Evolutionary conservation across 1,140 invertebrate species (phyloP), one percentile per base, ranked within the genome.

Genomic region (Drosophila paulistorum): DNA sequence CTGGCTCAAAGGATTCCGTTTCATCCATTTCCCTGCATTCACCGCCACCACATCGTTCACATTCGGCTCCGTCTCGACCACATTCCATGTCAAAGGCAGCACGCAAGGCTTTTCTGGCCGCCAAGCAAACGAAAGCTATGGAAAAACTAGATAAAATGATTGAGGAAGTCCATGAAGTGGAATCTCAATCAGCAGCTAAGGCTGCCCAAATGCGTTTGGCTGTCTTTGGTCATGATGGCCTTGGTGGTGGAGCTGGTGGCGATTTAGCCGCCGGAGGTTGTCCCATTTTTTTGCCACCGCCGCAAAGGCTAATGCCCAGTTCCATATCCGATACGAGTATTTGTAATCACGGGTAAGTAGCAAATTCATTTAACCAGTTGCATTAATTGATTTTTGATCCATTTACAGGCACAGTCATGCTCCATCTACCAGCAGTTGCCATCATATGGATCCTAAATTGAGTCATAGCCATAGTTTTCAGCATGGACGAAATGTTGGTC

Each of bases 121-220:
- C 91, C 17, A 92, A 92, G 59, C 91, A 92, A 62, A 86, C 90
- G 2, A 92, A 91, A 59, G 91, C 91, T 17, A 91, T 92, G 65
- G 91, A 92, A 37, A 92, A 92, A 68, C 57, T 92, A 58, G 91
- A 92, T 51, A 89, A 92, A 72, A 92, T 92, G 91, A 91, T 92
- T 63, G 91, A 92, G 54, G 91, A 91, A 59, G 91, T 78, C 0
- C 82, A 84, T n/a, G 91, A 92, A 67, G 77, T 81, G 33, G 91
- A 92, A 54, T 84, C 87, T 1, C 85, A 89, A 30, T 78, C 77
- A 1, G 69, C 72, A 1, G 65, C 62, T 0, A 91, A 90, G 41
- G 71, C 81, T 2, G 73, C 89, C 14, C 77, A 61, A 13, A 71
- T 85, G 67, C 71, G 84, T 14, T 35, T 90, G 10, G 74, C 81